phyloP scores from a whole-genome alignment of 2,888 invertebrate species.

The Coronaproctus castanopsis region DNA sequence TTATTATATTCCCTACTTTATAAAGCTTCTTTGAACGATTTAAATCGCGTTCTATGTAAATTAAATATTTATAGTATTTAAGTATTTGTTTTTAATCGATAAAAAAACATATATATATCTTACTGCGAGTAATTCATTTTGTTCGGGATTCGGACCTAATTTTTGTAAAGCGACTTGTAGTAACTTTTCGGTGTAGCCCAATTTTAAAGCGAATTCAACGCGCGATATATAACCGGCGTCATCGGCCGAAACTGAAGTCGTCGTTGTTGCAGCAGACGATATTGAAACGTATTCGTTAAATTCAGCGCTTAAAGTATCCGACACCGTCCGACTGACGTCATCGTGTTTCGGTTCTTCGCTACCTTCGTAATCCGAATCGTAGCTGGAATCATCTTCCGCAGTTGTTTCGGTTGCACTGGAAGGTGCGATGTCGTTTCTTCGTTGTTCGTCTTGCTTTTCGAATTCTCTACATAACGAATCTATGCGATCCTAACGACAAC shows the following conservation, averaged over 20 bases:
- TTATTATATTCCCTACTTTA: no score
- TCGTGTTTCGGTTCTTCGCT: conserved; percentile 28
- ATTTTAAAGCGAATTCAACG: conserved; percentile 74
- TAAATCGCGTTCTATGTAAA: no score
- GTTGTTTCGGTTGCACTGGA: conserved; percentile 26
- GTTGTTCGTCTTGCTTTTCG: conserved; percentile 22
- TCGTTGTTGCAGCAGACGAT: conserved; percentile 3
- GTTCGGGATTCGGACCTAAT: conserved; percentile 63
- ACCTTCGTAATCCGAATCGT: conserved; percentile 61
- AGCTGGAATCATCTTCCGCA: conserved; percentile 53
- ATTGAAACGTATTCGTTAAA: conserved; percentile 60
- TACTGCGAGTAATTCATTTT: conserved; percentile 67
- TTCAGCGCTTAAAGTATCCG: conserved; percentile 67
- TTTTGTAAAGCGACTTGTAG: conserved; percentile 64
- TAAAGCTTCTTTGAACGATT: no score
- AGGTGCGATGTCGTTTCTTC: conserved; percentile 19
- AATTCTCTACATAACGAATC: conserved; percentile 40
- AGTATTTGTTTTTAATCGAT: background rate
- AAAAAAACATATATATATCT: conserved; percentile 13
- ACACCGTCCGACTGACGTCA: conserved; percentile 59
- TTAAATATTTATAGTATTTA: no score
- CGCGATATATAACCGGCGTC: conserved; percentile 34
- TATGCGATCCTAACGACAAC: conserved; percentile 45
- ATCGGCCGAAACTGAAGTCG: background rate
- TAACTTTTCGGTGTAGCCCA: conserved; percentile 74